Evolutionary conservation across 2,113 vertebrate genomes (phyloP).

Genomic region (Circaetus gallicus): DNA sequence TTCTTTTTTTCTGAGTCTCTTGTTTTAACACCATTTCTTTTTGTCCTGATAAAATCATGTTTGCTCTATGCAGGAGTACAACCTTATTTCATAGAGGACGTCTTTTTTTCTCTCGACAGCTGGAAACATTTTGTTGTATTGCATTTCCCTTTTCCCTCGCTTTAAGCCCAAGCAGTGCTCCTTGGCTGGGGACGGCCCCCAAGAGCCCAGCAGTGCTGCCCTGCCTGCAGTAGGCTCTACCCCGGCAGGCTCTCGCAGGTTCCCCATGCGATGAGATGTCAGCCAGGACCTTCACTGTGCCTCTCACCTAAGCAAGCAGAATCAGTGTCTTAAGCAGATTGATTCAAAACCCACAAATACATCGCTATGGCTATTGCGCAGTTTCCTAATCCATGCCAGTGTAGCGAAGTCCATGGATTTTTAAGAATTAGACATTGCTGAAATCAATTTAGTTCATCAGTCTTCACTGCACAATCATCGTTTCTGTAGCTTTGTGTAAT

Average conservation of each 20-base stretch:
- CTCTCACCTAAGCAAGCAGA: not conserved
- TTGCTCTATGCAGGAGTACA: not conserved
- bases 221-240: not conserved
- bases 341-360: not conserved
- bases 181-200: not conserved
- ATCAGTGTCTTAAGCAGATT: not conserved
- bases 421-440: not conserved
- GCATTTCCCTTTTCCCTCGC: not conserved
- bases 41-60: not conserved
- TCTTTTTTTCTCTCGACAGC: not conserved
- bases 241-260: not conserved
- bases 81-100: not conserved
- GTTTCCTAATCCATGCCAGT: not conserved
- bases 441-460: not conserved
- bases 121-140: not conserved
- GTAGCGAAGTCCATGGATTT: not conserved
- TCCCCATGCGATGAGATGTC: not conserved
- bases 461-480: not conserved
- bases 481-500: not conserved
- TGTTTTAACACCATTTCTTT: not conserved
- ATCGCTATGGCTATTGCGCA: not conserved
- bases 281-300: not conserved
- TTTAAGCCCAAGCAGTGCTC: not conserved
- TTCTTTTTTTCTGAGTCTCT: not conserved
- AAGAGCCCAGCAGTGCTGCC: not conserved